Evolutionary conservation across 2,113 vertebrate genomes (phyloP), one percentile per base, ranked within the genome.

Genomic region (Pedetes capensis): DNA sequence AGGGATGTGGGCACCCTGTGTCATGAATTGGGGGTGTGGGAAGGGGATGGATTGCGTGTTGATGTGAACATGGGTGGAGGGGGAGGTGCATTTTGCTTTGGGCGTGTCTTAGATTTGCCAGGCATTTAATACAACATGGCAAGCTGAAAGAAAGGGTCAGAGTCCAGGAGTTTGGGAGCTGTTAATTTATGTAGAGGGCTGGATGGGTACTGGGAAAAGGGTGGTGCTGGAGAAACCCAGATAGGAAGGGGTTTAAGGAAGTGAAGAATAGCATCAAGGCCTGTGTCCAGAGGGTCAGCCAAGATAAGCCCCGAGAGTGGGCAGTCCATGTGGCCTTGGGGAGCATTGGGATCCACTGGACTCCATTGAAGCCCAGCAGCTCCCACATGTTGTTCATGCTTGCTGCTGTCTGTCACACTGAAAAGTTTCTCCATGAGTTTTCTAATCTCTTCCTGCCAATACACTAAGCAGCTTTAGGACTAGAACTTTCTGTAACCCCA

Each of bases 201-300:
- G 32, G 53, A 64, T n/a, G 3, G 63, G 32, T 57, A 92, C 37
- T 53, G 96, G 85, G 82, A 89, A 72, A 63, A 59, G 83, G 17
- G 61, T 79, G 69, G 13, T 69, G 39, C 17, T 18, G 68, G 76
- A 79, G 75, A 85, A 96, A 55, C 61, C 87, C 71, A 37, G 23
- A 57, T 16, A 68, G n/a, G 84, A 89, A 93, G 22, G 32, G 23
- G 61, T 61, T 92, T 63, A 49, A 72, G 63, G 39, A 78, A 89
- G 74, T 93, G 9, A 89, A 88, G 64, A 80, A 55, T 44, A 44
- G n/a, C 74, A 39, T 83, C 32, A 81, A 64, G 83, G 44, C n/a
- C 6, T 0, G 20, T 17, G 12, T 22, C n/a, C 18, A 14, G 29
- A 14, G 49, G 25, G 5, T 78, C 13, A 37, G 47, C 42, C 2